Base-by-base conservation (phyloP, 1,140 invertebrate species). In the Amyelois transitella region DNA sequence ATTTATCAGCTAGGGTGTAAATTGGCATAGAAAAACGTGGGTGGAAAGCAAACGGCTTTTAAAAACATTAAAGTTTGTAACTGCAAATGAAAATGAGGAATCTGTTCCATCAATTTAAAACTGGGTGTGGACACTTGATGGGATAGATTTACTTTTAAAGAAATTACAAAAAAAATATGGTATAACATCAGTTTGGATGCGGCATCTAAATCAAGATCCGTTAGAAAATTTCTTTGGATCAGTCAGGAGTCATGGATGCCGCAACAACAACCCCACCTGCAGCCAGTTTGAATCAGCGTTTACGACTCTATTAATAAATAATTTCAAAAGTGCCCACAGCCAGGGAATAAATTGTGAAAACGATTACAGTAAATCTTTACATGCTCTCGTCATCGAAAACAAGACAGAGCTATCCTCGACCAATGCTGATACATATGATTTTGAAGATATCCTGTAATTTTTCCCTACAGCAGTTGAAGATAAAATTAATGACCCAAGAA, bases 81-180 rank as follows among this genome's bases (percentile, higher is more conserved):
- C n/a, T n/a, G n/a, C n/a, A n/a, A n/a, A n/a, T n/a, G 25, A 21
- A n/a, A 54, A 47, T 2, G 6, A 2, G 3, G 53, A 47, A 8
- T 43, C 45, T 55, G 52, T 68, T 4, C 75, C 70, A 14, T 66
- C 72, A 18, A 18, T 79, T 25, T 67, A 62, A 53, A 80, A 76
- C 52, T 71, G 66, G 64, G 64, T 67, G 32, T 64, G 61, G 53
- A 75, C 75, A 57, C 18, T 81, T 18, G 62, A 76, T 14, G 62
- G 67, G 6, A 65, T 80, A 6, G 44, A 73, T 57, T 6, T 66
- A 24, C 55, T 72, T 20, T 43, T 54, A 45, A 54, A 14, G 19
- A 54, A 47, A 0, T 7, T 47, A 2, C 12, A 10, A 24, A 18
- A 32, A 24, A 53, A 58, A 25, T 60, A 52, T 28, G 47, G 53